Conservation (phyloP, 2,797 vertebrate genomes). For the Esox masquinongy region DNA sequence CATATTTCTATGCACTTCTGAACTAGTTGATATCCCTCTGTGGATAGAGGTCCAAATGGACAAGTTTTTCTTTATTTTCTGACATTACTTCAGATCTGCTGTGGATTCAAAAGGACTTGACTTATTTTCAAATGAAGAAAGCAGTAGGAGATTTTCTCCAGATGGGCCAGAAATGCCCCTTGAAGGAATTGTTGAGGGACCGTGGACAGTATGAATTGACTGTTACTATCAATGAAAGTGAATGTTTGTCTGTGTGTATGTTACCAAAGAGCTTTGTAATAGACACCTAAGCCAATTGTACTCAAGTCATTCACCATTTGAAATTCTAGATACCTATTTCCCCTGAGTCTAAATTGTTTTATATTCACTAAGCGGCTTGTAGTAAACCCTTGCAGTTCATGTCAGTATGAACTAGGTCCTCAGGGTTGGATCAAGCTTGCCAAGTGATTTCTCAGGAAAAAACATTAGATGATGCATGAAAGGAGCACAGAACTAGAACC, state of each 20-base stretch:
- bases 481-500: conserved; percentile 58
- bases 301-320: conserved; percentile 1
- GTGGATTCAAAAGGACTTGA: conserved; percentile 76
- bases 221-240: conserved; percentile 71
- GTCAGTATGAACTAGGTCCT: conserved; percentile 23
- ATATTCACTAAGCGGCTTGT: conserved; percentile 10
- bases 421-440: conserved; percentile 37
- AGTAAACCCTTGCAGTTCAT: conserved; percentile 18
- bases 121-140: conserved; percentile 71
- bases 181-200: conserved; percentile 75
- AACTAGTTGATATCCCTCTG: conserved; percentile 61
- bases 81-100: conserved; percentile 82
- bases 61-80: conserved; percentile 55
- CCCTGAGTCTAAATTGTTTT: not conserved
- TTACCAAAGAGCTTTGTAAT: conserved; percentile 42
- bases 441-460: conserved; percentile 64
- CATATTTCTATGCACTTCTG: conserved; percentile 72
- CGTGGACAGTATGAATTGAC: conserved; percentile 71
- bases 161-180: conserved; percentile 47
- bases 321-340: conserved; percentile 2
- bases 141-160: conserved; percentile 61
- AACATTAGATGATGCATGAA: conserved; percentile 54
- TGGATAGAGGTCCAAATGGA: conserved; percentile 71
- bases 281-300: conserved; percentile 39
- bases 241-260: conserved; percentile 60